phyloP scores from a whole-genome alignment of 2,113 vertebrate genomes.

The Motacilla alba region DNA sequence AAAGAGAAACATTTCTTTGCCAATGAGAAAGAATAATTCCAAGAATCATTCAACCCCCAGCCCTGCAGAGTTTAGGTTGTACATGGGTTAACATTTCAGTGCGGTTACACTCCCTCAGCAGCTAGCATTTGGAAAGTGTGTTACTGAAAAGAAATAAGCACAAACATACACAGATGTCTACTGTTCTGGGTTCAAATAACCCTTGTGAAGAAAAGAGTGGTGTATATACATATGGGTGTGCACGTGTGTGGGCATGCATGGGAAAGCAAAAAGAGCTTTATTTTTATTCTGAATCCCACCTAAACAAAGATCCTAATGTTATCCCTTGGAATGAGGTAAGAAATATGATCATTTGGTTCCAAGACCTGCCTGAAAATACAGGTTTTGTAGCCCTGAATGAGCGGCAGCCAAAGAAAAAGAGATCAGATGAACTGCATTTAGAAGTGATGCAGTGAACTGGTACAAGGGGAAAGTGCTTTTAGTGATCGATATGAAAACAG shows the following conservation, averaged over 20 bases:
- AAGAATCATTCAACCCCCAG: constrained; percentile 18
- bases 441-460: constrained; percentile 23
- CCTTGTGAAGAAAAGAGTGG: constrained; percentile 9
- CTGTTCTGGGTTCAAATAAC: constrained; percentile 42
- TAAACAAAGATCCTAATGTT: constrained; percentile 75
- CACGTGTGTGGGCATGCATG: constrained; percentile 41
- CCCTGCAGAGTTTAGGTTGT: background rate
- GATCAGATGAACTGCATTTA: constrained; percentile 62
- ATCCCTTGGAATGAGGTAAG: constrained; percentile 50
- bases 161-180: constrained; percentile 8
- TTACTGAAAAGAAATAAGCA: constrained; percentile 28
- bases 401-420: background rate
- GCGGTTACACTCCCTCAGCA: background rate
- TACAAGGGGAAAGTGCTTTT: constrained; percentile 36
- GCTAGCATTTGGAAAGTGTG: constrained; percentile 35
- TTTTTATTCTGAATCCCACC: constrained; percentile 38
- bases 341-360: constrained; percentile 44
- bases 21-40: constrained; percentile 55
- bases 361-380: constrained; percentile 22
- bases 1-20: background rate
- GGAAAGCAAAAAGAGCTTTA: constrained; percentile 25
- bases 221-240: background rate
- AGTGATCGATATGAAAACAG: constrained; percentile 56
- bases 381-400: constrained; percentile 41
- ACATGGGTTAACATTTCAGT: constrained; percentile 35